Evolutionary conservation across 2,113 vertebrate genomes (phyloP).

Genomic region (Megalops atlanticus): DNA sequence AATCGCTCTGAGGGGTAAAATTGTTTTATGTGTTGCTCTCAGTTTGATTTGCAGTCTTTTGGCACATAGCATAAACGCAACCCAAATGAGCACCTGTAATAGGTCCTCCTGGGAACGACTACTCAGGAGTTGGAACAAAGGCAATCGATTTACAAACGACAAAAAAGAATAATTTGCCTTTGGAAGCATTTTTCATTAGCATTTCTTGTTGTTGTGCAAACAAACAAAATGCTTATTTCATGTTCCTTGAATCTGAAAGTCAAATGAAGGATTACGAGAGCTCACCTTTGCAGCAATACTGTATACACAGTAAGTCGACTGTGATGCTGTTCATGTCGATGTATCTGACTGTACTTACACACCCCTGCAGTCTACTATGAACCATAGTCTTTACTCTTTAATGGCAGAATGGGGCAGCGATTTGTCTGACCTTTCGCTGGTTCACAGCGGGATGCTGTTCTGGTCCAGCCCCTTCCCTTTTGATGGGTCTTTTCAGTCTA

Average conservation of each 20-base stretch:
- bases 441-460: neutral
- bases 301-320: too few species aligned
- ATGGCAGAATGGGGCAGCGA: too few species aligned
- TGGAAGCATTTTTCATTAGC: neutral
- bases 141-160: neutral
- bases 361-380: too few species aligned
- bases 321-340: too few species aligned
- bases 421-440: slow-evolving; percentile 3
- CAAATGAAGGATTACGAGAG: neutral
- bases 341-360: too few species aligned
- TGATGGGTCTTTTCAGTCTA: neutral
- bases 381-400: too few species aligned
- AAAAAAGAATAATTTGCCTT: neutral
- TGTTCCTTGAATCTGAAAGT: neutral
- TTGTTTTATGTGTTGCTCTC: neutral
- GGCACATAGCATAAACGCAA: neutral
- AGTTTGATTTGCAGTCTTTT: neutral
- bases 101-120: neutral
- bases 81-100: neutral
- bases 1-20: neutral
- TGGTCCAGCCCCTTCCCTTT: neutral
- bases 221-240: neutral
- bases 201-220: neutral
- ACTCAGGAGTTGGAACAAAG: neutral
- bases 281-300: too few species aligned